A percentile compares a stretch with the other conserved stretches of the same genome.
phyloP scores from a whole-genome alignment of 2,888 invertebrate species.

The Heteromyza rotundicornis region DNA sequence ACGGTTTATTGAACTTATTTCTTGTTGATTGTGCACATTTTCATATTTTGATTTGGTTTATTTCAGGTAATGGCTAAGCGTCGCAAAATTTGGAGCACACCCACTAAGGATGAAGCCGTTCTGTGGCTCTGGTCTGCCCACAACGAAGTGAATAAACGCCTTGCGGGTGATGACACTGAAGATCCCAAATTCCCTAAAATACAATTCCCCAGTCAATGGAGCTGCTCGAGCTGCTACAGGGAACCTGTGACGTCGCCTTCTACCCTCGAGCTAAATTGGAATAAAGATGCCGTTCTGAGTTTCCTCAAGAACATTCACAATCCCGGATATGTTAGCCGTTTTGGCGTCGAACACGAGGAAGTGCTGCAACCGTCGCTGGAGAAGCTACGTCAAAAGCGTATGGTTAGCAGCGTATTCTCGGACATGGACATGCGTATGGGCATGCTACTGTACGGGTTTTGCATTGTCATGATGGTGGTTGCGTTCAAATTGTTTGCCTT shows the following conservation, averaged over 20 bases:
- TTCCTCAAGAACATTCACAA: slow-evolving; percentile 59
- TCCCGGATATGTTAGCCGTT: slow-evolving; percentile 52
- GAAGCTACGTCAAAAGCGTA: slow-evolving; percentile 53
- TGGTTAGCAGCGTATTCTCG: slow-evolving; percentile 56
- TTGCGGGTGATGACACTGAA: slow-evolving; percentile 86
- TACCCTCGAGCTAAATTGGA: slow-evolving; percentile 47
- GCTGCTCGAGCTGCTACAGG: slow-evolving; percentile 73
- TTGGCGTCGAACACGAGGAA: slow-evolving; percentile 48
- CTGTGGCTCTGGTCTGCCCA: slow-evolving; percentile 95
- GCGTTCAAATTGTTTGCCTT: slow-evolving; percentile 78
- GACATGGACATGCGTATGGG: slow-evolving; percentile 76
- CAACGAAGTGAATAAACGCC: slow-evolving; percentile 88
- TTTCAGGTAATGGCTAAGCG: slow-evolving; percentile 76
- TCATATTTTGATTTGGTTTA: slow-evolving; percentile 15
- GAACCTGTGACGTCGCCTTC: slow-evolving; percentile 22
- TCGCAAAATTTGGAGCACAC: slow-evolving; percentile 73
- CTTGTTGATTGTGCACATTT: background rate
- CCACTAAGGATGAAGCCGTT: slow-evolving; percentile 76
- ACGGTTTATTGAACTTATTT: too few species aligned
- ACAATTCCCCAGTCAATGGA: slow-evolving; percentile 77
- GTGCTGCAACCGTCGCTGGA: slow-evolving; percentile 45
- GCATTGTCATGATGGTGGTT: slow-evolving; percentile 75
- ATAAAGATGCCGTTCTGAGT: slow-evolving; percentile 52
- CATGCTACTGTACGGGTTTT: slow-evolving; percentile 76
- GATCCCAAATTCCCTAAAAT: slow-evolving; percentile 89